A percentile compares a stretch with the other conserved stretches of the same genome.
These are phyloP conservation scores for Nicator chloris DNA, from an alignment of 2,113 vertebrate species.

Conservation along the genomic window DNA sequence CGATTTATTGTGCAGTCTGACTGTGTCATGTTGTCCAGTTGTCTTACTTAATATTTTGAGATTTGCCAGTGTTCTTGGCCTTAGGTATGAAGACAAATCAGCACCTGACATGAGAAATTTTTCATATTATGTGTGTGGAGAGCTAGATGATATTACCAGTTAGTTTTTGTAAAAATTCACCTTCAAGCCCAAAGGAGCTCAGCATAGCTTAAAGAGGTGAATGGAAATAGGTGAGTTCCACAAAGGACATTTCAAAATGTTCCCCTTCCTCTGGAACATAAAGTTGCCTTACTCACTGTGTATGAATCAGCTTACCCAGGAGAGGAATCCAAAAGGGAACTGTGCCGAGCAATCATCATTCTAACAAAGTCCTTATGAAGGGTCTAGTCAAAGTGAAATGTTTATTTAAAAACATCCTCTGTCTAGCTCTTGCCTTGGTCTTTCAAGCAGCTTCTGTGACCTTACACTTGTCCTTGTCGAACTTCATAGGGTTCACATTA, in stretches of 20 bases:
- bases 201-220: background rate
- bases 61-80: background rate
- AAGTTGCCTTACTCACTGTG: background rate
- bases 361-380: background rate
- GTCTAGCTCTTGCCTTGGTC: background rate
- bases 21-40: background rate
- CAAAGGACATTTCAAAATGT: background rate
- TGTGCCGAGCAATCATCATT: background rate
- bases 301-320: background rate
- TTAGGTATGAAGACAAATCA: background rate
- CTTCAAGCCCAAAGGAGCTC: background rate
- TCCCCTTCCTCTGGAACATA: background rate
- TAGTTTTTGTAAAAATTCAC: background rate
- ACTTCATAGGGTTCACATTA: background rate
- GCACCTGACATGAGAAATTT: background rate
- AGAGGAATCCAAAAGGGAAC: background rate
- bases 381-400: background rate
- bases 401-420: background rate
- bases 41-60: background rate
- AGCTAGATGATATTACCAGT: background rate
- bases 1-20: background rate
- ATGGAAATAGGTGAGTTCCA: background rate
- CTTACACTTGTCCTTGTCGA: background rate
- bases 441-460: background rate
- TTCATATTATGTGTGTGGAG: background rate